Conservation (phyloP, 2,888 invertebrate genomes). For the Dicyrtomina minuta region DNA sequence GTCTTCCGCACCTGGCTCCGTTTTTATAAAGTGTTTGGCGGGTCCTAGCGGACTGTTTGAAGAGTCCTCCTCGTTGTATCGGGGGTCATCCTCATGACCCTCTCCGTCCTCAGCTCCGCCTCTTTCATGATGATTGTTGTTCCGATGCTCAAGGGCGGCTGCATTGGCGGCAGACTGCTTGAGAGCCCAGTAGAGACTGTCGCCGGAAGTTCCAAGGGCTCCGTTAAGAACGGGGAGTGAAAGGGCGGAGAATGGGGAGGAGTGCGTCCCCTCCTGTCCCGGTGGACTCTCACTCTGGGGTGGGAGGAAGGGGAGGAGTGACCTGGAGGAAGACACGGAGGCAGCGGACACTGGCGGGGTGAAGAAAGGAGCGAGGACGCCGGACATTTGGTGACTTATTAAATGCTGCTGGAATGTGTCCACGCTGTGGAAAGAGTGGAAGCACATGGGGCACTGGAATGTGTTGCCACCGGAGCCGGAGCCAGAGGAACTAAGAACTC, state of each 20-base stretch:
- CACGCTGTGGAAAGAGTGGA: slow-evolving; percentile 62
- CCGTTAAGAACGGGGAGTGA: slow-evolving; percentile 19
- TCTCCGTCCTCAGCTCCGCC: not conserved
- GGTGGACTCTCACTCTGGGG: slow-evolving; percentile 11
- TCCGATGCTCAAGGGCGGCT: not conserved
- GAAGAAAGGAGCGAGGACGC: slow-evolving; percentile 54
- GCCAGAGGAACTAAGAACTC: slow-evolving; percentile 41
- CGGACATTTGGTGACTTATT: slow-evolving; percentile 62
- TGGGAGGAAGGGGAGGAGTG: slow-evolving; percentile 19
- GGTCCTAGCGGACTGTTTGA: no score
- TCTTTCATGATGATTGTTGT: not conserved
- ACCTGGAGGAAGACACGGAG: not conserved
- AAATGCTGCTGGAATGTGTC: slow-evolving; percentile 67
- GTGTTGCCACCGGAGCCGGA: slow-evolving; percentile 55
- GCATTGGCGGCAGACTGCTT: slow-evolving; percentile 10
- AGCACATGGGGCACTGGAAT: slow-evolving; percentile 65
- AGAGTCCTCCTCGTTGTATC: no score
- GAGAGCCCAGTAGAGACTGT: slow-evolving; percentile 40
- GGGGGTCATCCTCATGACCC: no score
- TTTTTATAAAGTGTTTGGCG: slow-evolving; percentile 6
- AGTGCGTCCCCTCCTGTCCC: no score
- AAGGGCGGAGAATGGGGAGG: slow-evolving; percentile 11
- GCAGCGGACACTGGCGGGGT: slow-evolving; percentile 36
- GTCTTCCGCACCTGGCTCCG: not conserved
- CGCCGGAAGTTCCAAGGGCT: slow-evolving; percentile 8